These are phyloP conservation scores for Python bivittatus DNA, from an alignment of 2,113 vertebrate species.

Conservation along the genomic window DNA sequence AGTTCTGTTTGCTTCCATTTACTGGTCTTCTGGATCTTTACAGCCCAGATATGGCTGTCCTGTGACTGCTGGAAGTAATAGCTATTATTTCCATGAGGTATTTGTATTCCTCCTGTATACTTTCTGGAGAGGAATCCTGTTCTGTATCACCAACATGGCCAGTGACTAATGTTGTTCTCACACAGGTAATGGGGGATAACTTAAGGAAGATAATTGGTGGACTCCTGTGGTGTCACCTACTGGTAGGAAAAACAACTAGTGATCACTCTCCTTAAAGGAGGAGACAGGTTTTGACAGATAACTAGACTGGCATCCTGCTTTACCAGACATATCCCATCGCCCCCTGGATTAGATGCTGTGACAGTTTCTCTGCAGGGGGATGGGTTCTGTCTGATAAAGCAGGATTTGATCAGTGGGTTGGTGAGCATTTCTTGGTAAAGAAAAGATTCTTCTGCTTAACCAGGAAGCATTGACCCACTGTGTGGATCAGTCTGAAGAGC, in stretches of 20 bases:
- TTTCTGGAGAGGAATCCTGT: not conserved
- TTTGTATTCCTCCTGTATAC: not conserved
- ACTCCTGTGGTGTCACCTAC: not conserved
- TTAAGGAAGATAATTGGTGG: not conserved
- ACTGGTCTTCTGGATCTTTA: not conserved
- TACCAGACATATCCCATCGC: not conserved
- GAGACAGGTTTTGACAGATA: not conserved
- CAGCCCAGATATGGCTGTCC: not conserved
- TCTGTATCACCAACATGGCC: not conserved
- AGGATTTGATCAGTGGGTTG: not conserved
- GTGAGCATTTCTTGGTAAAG: not conserved
- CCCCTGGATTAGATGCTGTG: not conserved
- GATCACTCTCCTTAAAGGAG: not conserved
- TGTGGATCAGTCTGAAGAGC: not conserved
- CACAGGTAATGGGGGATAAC: not conserved
- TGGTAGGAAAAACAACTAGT: not conserved
- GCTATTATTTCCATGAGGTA: not conserved
- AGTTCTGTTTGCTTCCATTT: not conserved
- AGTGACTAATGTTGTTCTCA: not conserved
- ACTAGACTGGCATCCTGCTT: not conserved
- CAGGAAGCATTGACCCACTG: not conserved
- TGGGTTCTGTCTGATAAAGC: not conserved
- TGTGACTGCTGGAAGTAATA: not conserved
- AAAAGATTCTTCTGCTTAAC: not conserved
- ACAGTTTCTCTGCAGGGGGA: not conserved